Percentiles rank a stretch among this genome's conserved stretches.
Evolutionary conservation across 2,888 invertebrate genomes (phyloP).

Genomic region (Phaedon cochleariae): DNA sequence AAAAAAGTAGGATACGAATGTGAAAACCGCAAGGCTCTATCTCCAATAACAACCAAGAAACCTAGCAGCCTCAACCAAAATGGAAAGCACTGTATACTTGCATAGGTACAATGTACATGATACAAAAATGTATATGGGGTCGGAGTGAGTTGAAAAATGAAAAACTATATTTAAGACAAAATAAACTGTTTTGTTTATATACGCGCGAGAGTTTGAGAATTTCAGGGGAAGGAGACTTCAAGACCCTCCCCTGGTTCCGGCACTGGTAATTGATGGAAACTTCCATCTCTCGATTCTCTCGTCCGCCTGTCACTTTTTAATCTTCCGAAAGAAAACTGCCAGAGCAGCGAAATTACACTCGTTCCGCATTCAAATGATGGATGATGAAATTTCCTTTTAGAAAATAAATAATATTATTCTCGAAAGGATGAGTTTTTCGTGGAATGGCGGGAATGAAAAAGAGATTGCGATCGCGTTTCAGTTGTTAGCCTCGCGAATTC

Average conservation of each 20-base stretch:
- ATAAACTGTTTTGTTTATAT: too few species aligned
- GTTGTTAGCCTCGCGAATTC: not conserved
- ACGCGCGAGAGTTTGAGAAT: too few species aligned
- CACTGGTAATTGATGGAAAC: conserved; percentile 25
- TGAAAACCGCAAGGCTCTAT: too few species aligned
- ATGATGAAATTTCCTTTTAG: conserved; percentile 19
- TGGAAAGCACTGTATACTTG: too few species aligned
- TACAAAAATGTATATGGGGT: too few species aligned
- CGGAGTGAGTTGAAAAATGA: too few species aligned
- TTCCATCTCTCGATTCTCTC: not conserved
- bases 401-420: conserved; percentile 4
- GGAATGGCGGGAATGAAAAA: not conserved
- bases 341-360: conserved; percentile 14
- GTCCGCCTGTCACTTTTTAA: conserved; percentile 27
- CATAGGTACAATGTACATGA: too few species aligned
- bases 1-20: too few species aligned
- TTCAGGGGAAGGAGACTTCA: not conserved
- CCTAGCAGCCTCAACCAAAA: too few species aligned
- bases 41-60: too few species aligned
- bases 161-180: too few species aligned
- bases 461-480: not conserved
- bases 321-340: conserved; percentile 22
- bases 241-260: conserved; percentile 19
- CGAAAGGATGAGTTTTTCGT: not conserved
- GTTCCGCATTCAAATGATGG: conserved; percentile 25